Evolutionary conservation across 2,797 vertebrate species (phyloP).

Genomic region (Falco peregrinus): DNA sequence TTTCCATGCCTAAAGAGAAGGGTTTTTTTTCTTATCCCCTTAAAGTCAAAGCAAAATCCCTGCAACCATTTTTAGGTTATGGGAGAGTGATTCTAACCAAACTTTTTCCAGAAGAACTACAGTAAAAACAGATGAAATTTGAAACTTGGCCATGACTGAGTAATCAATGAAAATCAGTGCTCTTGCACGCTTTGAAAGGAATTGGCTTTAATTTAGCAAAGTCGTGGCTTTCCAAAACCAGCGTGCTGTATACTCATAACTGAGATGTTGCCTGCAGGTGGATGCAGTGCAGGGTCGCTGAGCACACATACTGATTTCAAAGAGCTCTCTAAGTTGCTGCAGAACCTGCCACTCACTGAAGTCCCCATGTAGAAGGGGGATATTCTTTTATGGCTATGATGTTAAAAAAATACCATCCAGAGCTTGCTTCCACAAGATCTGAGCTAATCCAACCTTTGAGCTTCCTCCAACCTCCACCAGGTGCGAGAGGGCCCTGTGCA

Average conservation of each 20-base stretch:
- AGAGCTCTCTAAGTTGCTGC: not conserved
- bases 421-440: not conserved
- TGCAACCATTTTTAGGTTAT: slow-evolving; percentile 55
- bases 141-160: not conserved
- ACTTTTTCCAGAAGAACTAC: slow-evolving; percentile 48
- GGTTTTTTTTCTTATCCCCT: not conserved
- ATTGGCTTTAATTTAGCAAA: slow-evolving; percentile 22
- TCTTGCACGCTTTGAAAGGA: not conserved
- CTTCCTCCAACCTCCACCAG: not conserved
- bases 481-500: not conserved
- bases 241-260: not conserved
- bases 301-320: not conserved
- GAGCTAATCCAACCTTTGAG: not conserved
- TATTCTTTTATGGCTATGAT: not conserved
- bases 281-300: not conserved
- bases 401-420: not conserved
- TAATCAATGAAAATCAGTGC: slow-evolving; percentile 57
- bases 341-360: not conserved
- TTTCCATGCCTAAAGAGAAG: slow-evolving; percentile 56
- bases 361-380: not conserved
- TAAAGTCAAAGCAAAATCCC: slow-evolving; percentile 31
- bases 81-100: slow-evolving; percentile 58
- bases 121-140: slow-evolving; percentile 47
- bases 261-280: not conserved
- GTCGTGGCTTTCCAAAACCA: not conserved